These are phyloP conservation scores for Leuciscus idus DNA, from an alignment of 2,113 vertebrate species.

Conservation along the genomic window DNA sequence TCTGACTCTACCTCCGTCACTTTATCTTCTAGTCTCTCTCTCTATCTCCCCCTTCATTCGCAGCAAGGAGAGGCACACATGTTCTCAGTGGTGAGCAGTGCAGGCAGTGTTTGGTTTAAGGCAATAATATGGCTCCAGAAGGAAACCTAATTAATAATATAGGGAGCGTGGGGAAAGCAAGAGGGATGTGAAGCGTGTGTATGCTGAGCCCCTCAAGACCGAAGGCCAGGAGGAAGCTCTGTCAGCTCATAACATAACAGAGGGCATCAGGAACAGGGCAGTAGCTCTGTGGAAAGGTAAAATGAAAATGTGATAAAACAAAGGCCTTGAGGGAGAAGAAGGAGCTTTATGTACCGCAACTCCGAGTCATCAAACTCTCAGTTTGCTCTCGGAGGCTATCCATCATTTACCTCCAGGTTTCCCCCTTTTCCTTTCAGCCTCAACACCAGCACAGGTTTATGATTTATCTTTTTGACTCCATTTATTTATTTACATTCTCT, in stretches of 20 bases:
- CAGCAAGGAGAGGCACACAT: slow-evolving; percentile 1
- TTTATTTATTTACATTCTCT: slow-evolving; percentile 56
- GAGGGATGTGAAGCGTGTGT: slow-evolving; percentile 15
- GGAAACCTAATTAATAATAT: slow-evolving; percentile 59
- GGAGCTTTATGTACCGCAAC: slow-evolving; percentile 27
- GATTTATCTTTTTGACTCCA: slow-evolving; percentile 57
- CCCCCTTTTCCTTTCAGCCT: slow-evolving; percentile 18
- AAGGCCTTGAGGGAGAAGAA: slow-evolving; percentile 30
- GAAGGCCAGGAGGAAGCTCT: slow-evolving; percentile 7
- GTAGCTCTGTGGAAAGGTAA: slow-evolving; percentile 23
- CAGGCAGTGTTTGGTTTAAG: slow-evolving; percentile 43
- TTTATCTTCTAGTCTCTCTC: slow-evolving; percentile 28
- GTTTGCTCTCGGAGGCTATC: slow-evolving; percentile 33
- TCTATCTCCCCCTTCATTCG: slow-evolving; percentile 8
- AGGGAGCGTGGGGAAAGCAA: not conserved
- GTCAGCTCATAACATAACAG: slow-evolving; percentile 44
- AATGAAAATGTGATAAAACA: slow-evolving; percentile 48
- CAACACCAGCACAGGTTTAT: slow-evolving; percentile 16
- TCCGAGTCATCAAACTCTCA: slow-evolving; percentile 34
- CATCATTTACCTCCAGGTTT: slow-evolving; percentile 41
- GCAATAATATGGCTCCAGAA: slow-evolving; percentile 39
- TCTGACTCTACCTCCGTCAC: slow-evolving; percentile 18
- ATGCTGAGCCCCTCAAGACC: slow-evolving; percentile 44
- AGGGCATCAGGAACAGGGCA: slow-evolving; percentile 20
- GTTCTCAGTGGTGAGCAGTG: not conserved